phyloP scores from a whole-genome alignment of 2,888 invertebrate genomes.

The Subacronicta megacephala region DNA sequence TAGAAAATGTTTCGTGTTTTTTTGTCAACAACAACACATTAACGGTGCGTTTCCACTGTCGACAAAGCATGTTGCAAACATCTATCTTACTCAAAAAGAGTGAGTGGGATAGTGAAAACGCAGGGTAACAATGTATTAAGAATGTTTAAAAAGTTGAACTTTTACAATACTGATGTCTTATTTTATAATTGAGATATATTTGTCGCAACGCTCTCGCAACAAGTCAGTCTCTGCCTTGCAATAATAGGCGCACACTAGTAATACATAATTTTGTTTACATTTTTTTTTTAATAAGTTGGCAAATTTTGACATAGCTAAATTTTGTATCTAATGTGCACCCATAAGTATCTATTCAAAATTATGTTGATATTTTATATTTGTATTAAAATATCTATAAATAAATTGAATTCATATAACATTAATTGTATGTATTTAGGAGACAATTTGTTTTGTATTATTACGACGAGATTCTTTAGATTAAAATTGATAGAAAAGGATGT shows the following conservation, averaged over 20 bases:
- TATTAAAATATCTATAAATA: slow-evolving; percentile 31
- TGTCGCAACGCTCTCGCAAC: slow-evolving; percentile 8
- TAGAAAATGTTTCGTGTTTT: no score
- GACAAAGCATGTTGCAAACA: no score
- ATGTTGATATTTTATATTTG: slow-evolving; percentile 38
- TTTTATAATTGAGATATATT: no score
- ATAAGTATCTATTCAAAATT: slow-evolving; percentile 20
- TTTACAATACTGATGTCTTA: no score
- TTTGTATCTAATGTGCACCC: slow-evolving; percentile 27
- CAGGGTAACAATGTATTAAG: no score
- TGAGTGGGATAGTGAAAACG: no score
- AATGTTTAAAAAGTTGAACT: no score
- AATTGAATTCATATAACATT: slow-evolving; percentile 42
- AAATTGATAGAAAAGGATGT: slow-evolving; percentile 57
- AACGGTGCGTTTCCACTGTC: no score
- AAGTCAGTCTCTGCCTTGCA: slow-evolving; percentile 17
- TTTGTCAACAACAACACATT: no score
- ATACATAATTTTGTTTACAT: no score
- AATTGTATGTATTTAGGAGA: slow-evolving; percentile 15
- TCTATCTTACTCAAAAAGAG: no score
- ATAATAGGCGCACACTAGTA: slow-evolving; percentile 25
- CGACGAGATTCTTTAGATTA: slow-evolving; percentile 45
- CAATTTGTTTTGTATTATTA: slow-evolving; percentile 2
- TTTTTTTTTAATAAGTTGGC: no score
- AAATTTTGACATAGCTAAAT: slow-evolving; percentile 34